Evolutionary conservation across 2,113 vertebrate species (phyloP), one percentile per base, ranked within the genome.

Genomic region (Heteronetta atricapilla): DNA sequence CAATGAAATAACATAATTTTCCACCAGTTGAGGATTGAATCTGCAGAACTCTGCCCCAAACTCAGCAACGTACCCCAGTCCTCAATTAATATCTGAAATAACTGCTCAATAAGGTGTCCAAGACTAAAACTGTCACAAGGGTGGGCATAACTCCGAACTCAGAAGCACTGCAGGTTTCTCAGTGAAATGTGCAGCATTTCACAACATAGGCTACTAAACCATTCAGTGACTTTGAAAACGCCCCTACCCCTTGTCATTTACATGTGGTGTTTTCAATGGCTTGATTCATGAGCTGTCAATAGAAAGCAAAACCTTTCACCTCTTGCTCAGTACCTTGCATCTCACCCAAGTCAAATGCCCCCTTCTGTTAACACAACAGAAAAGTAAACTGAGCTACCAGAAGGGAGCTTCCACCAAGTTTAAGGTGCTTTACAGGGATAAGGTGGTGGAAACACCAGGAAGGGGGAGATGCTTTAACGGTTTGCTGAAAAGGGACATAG

Each of bases 241-340:
- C 20, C 34, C 38, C 48, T 67, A 5, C 11, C 3, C 28, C 18
- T 83, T 66, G 48, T 36, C 53, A 15, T 4, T 94, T 52, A 12
- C 1, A 19, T 21, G 3, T 0, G 0, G n/a, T 16, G 38, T 13
- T 56, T 86, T 93, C 76, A 42, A 29, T 2, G 53, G 56, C 34
- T 52, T 36, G n/a, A 78, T 60, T 36, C 62, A 73, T 75, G 38
- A 81, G 38, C 17, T 34, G 46, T 23, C 72, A 44, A 48, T 0
- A 81, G 60, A 67, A 95, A 91, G n/a, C 18, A 78, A 83, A 93
- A 44, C 13, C 62, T 53, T 94, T 66, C 34, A 69, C 19, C 4
- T 86, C 36, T 70, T 67, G 59, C 21, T 93, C 66, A 69, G 36
- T 36, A 72, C 7, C 31, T 73, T 62, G 23, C 12, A 18, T 13